phyloP scores from a whole-genome alignment of 2,888 invertebrate species.

The Apomyelois bistriatella region DNA sequence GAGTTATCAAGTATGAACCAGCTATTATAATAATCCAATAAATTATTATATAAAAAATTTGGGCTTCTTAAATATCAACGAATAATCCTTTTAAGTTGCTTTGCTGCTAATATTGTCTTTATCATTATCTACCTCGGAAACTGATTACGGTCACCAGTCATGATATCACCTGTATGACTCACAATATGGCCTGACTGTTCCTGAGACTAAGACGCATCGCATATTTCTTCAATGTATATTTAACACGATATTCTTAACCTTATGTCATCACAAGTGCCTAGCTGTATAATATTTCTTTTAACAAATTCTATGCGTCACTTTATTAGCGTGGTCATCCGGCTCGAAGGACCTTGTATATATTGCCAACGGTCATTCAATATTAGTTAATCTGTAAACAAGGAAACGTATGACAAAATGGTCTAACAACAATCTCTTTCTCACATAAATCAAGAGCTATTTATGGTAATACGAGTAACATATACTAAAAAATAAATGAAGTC shows the following conservation, averaged over 20 bases:
- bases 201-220: not conserved
- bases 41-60: too few species aligned
- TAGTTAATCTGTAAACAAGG: too few species aligned
- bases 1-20: too few species aligned
- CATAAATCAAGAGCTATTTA: too few species aligned
- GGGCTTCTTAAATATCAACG: not conserved
- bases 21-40: too few species aligned
- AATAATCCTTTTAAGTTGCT: not conserved
- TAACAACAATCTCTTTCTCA: too few species aligned
- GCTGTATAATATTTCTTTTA: not conserved
- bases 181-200: not conserved
- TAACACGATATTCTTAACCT: not conserved
- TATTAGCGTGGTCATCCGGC: not conserved
- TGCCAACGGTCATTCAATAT: not conserved
- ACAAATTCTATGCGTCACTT: conserved; percentile 1
- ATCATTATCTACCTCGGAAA: conserved; percentile 4
- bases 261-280: not conserved
- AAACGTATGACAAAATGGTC: too few species aligned
- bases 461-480: too few species aligned
- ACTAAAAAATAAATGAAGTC: too few species aligned
- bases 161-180: conserved; percentile 7
- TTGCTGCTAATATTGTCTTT: not conserved
- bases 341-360: not conserved
- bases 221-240: not conserved
- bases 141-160: conserved; percentile 6